Conservation (phyloP, 1,140 invertebrate species). For the Brachionus koreanus region DNA sequence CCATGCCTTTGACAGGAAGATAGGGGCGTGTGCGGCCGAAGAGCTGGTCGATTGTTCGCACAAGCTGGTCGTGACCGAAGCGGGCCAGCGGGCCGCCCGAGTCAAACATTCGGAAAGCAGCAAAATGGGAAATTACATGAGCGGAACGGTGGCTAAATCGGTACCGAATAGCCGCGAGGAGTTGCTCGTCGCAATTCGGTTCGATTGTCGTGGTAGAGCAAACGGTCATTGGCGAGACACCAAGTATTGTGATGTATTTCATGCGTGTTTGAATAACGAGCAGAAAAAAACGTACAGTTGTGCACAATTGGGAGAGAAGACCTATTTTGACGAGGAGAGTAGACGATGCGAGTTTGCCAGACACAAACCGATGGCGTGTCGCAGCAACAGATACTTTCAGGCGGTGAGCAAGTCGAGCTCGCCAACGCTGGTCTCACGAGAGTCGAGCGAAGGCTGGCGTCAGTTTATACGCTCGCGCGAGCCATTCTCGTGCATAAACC, state of each 20-base stretch:
- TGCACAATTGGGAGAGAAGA: slow-evolving; percentile 36
- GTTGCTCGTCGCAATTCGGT: neutral
- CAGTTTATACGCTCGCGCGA: slow-evolving; percentile 10
- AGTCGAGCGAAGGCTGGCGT: slow-evolving; percentile 21
- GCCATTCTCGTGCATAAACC: slow-evolving; percentile 1
- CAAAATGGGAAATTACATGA: slow-evolving; percentile 12
- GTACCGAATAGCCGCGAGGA: slow-evolving; percentile 16
- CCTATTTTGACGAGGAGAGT: slow-evolving; percentile 36
- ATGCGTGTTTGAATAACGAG: slow-evolving; percentile 29
- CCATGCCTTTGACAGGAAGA: neutral
- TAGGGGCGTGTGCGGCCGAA: neutral
- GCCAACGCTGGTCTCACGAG: neutral
- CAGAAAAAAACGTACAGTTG: slow-evolving; percentile 38
- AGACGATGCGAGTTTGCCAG: slow-evolving; percentile 28
- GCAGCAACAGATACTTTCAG: neutral
- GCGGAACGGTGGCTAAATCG: neutral
- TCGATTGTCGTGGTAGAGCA: neutral
- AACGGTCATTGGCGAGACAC: slow-evolving; percentile 43
- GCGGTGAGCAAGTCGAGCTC: neutral
- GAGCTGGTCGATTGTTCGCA: neutral
- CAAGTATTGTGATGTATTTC: slow-evolving; percentile 38
- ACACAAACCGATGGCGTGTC: neutral
- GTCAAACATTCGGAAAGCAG: neutral
- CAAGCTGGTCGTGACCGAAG: neutral
- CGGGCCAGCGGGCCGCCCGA: neutral